Conservation (phyloP, 1,140 invertebrate genomes). For the Himalopsyche phryganea region DNA sequence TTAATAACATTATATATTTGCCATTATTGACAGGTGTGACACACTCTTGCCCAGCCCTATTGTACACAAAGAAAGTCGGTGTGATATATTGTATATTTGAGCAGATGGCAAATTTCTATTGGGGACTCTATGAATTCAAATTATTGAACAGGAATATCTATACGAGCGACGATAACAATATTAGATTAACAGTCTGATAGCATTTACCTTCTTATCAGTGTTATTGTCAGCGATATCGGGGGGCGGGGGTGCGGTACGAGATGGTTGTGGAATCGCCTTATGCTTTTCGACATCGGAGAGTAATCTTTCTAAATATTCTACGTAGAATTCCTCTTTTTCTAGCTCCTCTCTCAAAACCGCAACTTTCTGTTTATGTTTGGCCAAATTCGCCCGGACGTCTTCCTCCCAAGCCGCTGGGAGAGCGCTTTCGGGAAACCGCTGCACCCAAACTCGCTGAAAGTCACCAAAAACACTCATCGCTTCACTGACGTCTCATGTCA, state of each 20-base stretch:
- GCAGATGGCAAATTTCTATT: background rate
- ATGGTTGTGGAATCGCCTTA: conserved; percentile 43
- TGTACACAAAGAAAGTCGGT: background rate
- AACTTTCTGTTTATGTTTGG: conserved; percentile 83
- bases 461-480: conserved; percentile 84
- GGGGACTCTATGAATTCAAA: background rate
- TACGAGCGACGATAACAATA: conserved; percentile 3
- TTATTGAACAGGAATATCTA: background rate
- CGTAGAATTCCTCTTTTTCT: conserved; percentile 86
- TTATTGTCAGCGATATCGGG: conserved; percentile 17
- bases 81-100: conserved; percentile 34
- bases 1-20: background rate
- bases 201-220: conserved; percentile 38
- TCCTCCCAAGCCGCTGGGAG: conserved; percentile 87
- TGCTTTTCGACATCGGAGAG: conserved; percentile 78
- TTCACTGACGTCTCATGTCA: conserved; percentile 9
- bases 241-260: conserved; percentile 36
- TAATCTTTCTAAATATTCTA: conserved; percentile 80
- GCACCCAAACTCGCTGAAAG: conserved; percentile 83
- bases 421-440: conserved; percentile 83
- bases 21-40: conserved; percentile 17
- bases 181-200: conserved; percentile 45
- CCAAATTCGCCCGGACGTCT: conserved; percentile 81
- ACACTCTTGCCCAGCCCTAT: conserved; percentile 10
- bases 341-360: conserved; percentile 74